Conservation (phyloP, 2,113 vertebrate species). For the Emydura subglobosa region DNA sequence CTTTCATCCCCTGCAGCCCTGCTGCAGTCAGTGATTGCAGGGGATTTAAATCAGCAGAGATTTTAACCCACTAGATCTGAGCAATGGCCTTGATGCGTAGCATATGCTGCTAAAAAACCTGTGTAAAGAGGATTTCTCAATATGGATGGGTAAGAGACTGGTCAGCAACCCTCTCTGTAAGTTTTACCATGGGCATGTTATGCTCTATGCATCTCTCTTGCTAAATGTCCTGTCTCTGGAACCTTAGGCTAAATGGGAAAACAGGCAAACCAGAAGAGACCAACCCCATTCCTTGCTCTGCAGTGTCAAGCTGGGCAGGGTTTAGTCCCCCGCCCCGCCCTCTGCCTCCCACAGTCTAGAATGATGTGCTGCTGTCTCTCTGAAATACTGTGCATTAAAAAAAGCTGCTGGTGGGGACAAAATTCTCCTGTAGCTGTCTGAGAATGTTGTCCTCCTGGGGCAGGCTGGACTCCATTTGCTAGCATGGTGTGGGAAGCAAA, state of each 20-base stretch:
- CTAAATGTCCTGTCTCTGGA: background rate
- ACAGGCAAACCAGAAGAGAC: background rate
- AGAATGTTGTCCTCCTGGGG: background rate
- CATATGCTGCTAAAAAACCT: background rate
- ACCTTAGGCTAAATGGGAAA: background rate
- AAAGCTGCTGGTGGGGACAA: background rate
- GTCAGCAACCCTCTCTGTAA: background rate
- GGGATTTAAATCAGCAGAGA: background rate
- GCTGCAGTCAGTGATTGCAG: background rate
- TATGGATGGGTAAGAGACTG: background rate
- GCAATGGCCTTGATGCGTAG: background rate
- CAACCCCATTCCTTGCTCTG: background rate
- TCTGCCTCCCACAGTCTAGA: background rate
- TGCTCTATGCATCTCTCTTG: background rate
- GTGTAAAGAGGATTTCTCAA: background rate
- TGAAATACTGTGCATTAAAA: background rate
- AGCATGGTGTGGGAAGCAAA: background rate
- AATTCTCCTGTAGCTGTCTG: background rate
- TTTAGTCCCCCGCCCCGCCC: background rate
- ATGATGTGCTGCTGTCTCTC: background rate
- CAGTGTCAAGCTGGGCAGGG: background rate
- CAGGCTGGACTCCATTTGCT: background rate
- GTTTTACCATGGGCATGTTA: background rate
- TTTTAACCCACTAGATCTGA: background rate
- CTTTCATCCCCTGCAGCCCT: background rate